phyloP scores from a whole-genome alignment of 2,888 invertebrate genomes.

The Adineta ricciae region DNA sequence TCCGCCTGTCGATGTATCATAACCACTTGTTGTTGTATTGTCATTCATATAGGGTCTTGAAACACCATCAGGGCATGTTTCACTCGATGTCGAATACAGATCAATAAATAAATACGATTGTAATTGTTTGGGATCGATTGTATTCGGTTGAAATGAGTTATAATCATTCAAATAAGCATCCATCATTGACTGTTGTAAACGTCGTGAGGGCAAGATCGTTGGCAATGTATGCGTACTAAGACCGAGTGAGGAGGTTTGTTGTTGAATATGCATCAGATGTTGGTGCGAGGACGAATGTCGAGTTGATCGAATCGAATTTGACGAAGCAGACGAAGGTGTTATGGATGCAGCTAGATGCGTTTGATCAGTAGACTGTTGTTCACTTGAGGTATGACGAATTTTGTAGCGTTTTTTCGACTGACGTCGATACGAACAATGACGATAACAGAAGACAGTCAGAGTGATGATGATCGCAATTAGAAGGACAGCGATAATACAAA shows the following conservation, averaged over 20 bases:
- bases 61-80: not conserved
- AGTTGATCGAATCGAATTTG: not conserved
- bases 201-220: not conserved
- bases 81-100: constrained; percentile 8
- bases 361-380: not conserved
- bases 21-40: not conserved
- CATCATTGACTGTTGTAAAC: constrained; percentile 13
- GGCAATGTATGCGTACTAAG: not conserved
- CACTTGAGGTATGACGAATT: not conserved
- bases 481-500: not conserved
- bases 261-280: not conserved
- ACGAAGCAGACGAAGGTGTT: constrained; percentile 5
- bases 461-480: not conserved
- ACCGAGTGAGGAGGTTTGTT: not conserved
- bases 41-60: not conserved
- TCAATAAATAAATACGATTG: constrained; percentile 14
- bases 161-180: constrained; percentile 15
- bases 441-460: not conserved
- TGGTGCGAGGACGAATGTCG: not conserved
- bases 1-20: not conserved
- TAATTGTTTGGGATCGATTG: not conserved
- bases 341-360: not conserved
- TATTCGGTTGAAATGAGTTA: not conserved
- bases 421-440: not conserved
- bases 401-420: not conserved